phyloP scores from a whole-genome alignment of 2,888 invertebrate species.

The Hirtodrosophila duncani region DNA sequence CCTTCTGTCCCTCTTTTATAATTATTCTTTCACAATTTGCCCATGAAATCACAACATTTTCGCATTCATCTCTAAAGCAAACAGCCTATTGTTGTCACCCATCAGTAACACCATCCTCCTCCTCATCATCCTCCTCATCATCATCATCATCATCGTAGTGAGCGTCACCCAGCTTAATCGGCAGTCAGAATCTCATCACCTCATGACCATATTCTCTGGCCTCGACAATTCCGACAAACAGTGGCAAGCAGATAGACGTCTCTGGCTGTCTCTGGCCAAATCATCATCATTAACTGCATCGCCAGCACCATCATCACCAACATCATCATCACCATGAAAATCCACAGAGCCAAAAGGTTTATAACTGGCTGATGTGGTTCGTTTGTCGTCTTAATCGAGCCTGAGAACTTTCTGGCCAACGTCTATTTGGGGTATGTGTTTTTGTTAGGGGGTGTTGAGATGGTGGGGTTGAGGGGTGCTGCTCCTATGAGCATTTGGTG shows the following conservation, averaged over 20 bases:
- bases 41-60: too few relatives aligned
- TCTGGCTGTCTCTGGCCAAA: too few relatives aligned
- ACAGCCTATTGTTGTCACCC: constrained; percentile 18
- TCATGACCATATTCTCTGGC: constrained; percentile 11
- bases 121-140: constrained; percentile 25
- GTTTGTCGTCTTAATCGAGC: constrained; percentile 61
- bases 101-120: constrained; percentile 27
- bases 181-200: constrained; percentile 35
- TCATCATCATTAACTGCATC: too few relatives aligned
- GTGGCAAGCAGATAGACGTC: constrained; percentile 15
- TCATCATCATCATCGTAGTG: constrained; percentile 38
- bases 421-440: constrained; percentile 4
- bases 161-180: constrained; percentile 31
- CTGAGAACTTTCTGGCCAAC: constrained; percentile 49
- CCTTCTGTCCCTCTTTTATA: too few relatives aligned
- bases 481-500: too few relatives aligned
- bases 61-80: constrained; percentile 14
- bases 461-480: constrained; percentile 16
- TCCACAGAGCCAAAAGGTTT: constrained; percentile 34
- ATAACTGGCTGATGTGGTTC: constrained; percentile 50
- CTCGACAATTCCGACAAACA: constrained; percentile 31
- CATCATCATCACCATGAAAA: constrained; percentile 32
- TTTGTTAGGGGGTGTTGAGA: constrained; percentile 8
- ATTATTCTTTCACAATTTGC: too few relatives aligned
- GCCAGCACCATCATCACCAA: constrained; percentile 10